phyloP scores from a whole-genome alignment of 2,888 invertebrate genomes.

The Dicycla oo region DNA sequence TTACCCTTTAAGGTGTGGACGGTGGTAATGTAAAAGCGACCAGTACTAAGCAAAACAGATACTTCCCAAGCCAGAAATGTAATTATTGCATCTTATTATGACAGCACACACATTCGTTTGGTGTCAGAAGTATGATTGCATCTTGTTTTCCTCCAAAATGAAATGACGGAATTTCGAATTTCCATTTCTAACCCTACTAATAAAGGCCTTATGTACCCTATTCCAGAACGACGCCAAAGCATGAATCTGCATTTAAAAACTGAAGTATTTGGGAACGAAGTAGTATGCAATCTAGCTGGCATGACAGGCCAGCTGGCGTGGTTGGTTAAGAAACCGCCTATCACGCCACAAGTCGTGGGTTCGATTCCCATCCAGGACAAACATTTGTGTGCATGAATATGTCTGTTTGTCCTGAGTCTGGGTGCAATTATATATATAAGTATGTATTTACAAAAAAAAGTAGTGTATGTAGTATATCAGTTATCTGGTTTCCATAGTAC shows the following conservation, averaged over 20 bases:
- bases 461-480: no score
- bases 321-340: no score
- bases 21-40: not conserved
- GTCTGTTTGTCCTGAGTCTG: no score
- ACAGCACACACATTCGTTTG: not conserved
- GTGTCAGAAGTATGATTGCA: not conserved
- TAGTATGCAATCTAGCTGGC: no score
- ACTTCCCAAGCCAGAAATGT: not conserved
- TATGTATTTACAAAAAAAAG: no score
- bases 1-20: slow-evolving; percentile 26
- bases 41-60: not conserved
- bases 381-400: no score
- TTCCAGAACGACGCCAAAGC: not conserved
- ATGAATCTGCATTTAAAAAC: not conserved
- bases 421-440: no score
- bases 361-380: no score
- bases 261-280: no score
- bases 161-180: not conserved
- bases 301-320: no score
- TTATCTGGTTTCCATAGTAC: no score
- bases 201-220: not conserved
- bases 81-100: not conserved
- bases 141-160: not conserved
- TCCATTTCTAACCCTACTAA: not conserved
- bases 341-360: no score